A percentile compares a stretch with the other conserved stretches of the same genome.
Evolutionary conservation across 1,140 invertebrate species (phyloP).

Genomic region (Camponotus vicinus): DNA sequence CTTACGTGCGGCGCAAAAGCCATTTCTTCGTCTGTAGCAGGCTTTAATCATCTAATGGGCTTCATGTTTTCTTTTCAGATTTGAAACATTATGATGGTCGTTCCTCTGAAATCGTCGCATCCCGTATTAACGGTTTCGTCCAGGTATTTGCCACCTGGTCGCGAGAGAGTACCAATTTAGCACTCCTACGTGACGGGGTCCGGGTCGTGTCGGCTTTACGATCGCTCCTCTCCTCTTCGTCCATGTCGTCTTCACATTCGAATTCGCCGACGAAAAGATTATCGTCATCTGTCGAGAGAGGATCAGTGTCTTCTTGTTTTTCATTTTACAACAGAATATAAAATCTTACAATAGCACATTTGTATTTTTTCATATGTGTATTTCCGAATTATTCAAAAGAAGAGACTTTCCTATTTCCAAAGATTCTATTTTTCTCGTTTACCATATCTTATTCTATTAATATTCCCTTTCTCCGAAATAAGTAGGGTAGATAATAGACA

Average conservation of each 20-base stretch:
- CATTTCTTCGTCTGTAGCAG: conserved; percentile 16
- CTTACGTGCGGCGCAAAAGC: background rate
- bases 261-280: conserved; percentile 3
- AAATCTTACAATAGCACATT: background rate
- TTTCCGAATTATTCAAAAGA: background rate
- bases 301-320: background rate
- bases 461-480: background rate
- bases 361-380: background rate
- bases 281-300: background rate
- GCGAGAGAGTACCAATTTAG: conserved; percentile 21
- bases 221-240: background rate
- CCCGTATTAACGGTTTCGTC: conserved; percentile 16
- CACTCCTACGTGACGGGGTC: conserved; percentile 34
- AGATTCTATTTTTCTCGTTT: background rate
- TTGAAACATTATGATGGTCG: background rate
- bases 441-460: background rate
- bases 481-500: background rate
- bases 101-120: background rate
- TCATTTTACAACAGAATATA: background rate
- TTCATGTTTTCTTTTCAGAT: conserved; percentile 9
- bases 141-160: conserved; percentile 21
- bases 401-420: background rate
- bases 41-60: background rate
- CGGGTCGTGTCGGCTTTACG: background rate
- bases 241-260: background rate